Conservation (phyloP, 2,113 vertebrate genomes). For the Pterocles gutturalis region DNA sequence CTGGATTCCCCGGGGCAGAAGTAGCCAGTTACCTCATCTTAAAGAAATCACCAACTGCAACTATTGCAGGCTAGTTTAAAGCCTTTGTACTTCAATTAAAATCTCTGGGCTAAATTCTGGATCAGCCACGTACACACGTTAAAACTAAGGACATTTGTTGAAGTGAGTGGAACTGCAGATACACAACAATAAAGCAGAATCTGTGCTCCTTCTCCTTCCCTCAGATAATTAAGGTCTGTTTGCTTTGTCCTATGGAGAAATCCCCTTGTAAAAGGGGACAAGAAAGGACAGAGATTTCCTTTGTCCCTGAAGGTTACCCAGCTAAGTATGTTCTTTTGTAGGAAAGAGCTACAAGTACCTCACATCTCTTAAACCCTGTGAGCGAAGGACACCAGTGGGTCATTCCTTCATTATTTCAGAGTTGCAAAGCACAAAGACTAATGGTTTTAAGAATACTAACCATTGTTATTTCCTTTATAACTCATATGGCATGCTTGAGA, state of each 20-base stretch:
- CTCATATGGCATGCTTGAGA: not conserved
- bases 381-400: not conserved
- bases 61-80: not conserved
- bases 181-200: not conserved
- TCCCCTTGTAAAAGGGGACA: not conserved
- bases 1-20: conserved; percentile 90
- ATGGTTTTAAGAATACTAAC: not conserved
- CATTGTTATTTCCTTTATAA: not conserved
- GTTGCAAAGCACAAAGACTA: not conserved
- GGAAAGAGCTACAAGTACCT: not conserved
- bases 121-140: not conserved
- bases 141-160: not conserved
- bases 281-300: not conserved
- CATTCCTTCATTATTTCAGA: conserved; percentile 5
- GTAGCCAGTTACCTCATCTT: conserved; percentile 48
- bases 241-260: not conserved
- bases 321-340: not conserved
- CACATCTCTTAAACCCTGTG: not conserved
- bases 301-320: not conserved
- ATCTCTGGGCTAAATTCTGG: not conserved
- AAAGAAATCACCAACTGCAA: conserved; percentile 9
- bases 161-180: not conserved
- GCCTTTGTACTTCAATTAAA: conserved; percentile 37
- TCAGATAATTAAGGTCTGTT: not conserved
- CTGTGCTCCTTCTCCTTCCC: not conserved